Evolutionary conservation across 2,888 invertebrate genomes (phyloP).

Genomic region (Mythimna lalbum): DNA sequence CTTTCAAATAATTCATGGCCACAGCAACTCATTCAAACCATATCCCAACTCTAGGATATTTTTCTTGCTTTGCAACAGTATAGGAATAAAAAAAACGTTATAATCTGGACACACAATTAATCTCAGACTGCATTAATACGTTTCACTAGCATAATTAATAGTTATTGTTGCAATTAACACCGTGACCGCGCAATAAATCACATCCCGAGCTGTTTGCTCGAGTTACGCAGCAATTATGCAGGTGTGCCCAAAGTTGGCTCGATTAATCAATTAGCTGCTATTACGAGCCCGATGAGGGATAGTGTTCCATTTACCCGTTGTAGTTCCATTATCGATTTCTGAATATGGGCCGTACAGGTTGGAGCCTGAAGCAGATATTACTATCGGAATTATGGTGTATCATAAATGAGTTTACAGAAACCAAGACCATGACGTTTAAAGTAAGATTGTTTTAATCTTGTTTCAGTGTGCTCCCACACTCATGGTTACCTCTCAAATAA

Average conservation of each 20-base stretch:
- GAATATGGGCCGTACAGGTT: not conserved
- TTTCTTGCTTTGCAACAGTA: too few relatives aligned
- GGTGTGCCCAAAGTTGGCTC: conserved; percentile 30
- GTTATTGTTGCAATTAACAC: conserved; percentile 24
- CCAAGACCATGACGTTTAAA: too few relatives aligned
- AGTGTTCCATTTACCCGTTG: conserved; percentile 18
- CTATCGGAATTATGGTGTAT: not conserved
- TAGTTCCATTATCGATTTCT: conserved; percentile 24
- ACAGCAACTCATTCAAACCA: too few relatives aligned
- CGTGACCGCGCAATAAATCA: conserved; percentile 24
- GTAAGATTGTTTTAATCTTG: too few relatives aligned
- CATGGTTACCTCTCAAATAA: too few relatives aligned
- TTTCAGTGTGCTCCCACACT: too few relatives aligned
- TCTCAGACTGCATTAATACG: not conserved
- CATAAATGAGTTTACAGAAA: too few relatives aligned
- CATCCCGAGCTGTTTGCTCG: not conserved
- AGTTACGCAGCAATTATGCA: conserved; percentile 36
- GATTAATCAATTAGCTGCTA: conserved; percentile 44
- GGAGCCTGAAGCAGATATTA: not conserved
- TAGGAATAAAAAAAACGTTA: not conserved
- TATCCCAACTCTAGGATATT: too few relatives aligned
- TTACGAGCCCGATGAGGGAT: conserved; percentile 16
- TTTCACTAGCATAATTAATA: not conserved
- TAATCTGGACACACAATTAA: not conserved
- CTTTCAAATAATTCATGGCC: too few relatives aligned